Evolutionary conservation across 2,888 invertebrate species (phyloP).

Genomic region (Sesia apiformis): DNA sequence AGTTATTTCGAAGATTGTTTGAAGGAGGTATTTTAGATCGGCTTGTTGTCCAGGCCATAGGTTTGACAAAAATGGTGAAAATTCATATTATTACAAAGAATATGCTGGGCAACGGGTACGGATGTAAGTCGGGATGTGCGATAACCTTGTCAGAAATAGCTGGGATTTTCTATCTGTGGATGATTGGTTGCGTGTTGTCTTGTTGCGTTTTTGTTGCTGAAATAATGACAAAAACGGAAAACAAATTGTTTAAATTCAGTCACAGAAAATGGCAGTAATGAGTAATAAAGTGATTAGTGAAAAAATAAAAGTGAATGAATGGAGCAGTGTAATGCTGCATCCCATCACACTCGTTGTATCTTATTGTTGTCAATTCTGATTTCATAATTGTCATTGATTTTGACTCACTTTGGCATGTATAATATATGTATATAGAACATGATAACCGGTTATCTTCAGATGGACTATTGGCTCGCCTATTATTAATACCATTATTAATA

Average conservation of each 20-base stretch:
- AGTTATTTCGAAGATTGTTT: constrained; percentile 27
- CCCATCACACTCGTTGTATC: too few relatives aligned
- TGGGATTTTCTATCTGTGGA: constrained; percentile 41
- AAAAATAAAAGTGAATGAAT: too few relatives aligned
- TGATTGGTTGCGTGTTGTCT: constrained; percentile 35
- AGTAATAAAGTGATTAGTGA: neutral
- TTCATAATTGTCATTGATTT: too few relatives aligned
- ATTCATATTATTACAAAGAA: constrained; percentile 30
- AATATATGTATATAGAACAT: too few relatives aligned
- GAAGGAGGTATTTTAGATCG: constrained; percentile 38
- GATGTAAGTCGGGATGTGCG: constrained; percentile 41
- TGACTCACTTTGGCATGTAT: too few relatives aligned
- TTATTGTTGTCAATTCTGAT: too few relatives aligned
- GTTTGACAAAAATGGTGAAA: constrained; percentile 31
- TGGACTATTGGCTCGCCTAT: too few relatives aligned
- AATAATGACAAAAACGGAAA: constrained; percentile 3
- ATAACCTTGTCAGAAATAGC: constrained; percentile 36
- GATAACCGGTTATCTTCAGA: too few relatives aligned
- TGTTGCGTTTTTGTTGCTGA: constrained; percentile 33
- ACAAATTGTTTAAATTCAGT: neutral
- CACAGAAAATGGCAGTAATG: neutral
- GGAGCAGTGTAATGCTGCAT: too few relatives aligned
- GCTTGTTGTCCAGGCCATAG: constrained; percentile 21
- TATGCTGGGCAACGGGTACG: constrained; percentile 37
- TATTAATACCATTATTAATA: too few relatives aligned